Conservation (phyloP, 2,797 vertebrate genomes). For the Chiroxiphia lanceolata region DNA sequence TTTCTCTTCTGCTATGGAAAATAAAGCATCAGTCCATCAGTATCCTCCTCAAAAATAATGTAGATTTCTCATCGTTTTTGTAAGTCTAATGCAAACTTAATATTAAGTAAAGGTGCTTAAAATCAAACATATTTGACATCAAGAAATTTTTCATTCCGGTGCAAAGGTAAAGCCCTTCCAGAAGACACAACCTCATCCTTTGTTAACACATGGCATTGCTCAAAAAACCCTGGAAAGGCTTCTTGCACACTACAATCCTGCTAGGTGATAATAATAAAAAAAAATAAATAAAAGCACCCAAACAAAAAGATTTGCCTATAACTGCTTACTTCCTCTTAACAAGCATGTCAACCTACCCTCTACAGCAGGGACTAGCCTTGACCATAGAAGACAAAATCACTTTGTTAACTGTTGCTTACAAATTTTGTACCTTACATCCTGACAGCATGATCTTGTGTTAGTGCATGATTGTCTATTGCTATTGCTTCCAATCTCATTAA, state of each 20-base stretch:
- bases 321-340: neutral
- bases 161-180: neutral
- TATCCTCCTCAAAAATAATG: neutral
- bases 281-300: rapidly evolving
- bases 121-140: neutral
- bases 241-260: neutral
- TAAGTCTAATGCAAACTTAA: neutral
- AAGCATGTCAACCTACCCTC: neutral
- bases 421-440: neutral
- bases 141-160: neutral
- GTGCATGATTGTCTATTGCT: neutral
- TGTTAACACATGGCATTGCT: neutral
- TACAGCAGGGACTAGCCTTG: rapidly evolving
- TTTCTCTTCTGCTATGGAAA: neutral
- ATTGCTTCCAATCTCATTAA: neutral
- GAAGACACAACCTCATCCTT: neutral
- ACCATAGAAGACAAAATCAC: neutral
- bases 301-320: neutral
- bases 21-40: neutral
- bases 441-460: neutral
- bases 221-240: neutral
- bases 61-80: neutral
- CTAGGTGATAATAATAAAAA: neutral
- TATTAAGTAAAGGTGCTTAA: neutral
- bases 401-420: neutral